Percentiles rank a stretch among this genome's conserved stretches.
phyloP scores from a whole-genome alignment of 2,888 invertebrate genomes.

The Melanostoma mellinum region DNA sequence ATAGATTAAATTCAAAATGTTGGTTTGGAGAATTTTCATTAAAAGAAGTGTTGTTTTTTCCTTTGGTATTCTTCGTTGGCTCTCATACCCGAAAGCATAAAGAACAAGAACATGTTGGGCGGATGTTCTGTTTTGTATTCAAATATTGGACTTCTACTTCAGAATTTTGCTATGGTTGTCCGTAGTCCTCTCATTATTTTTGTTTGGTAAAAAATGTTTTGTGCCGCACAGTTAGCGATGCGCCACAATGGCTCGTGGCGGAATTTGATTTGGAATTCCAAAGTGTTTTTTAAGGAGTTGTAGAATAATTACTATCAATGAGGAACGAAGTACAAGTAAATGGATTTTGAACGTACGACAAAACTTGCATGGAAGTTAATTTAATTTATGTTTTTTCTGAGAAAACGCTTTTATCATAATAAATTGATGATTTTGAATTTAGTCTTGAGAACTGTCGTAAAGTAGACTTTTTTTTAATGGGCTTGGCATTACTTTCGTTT shows the following conservation, averaged over 20 bases:
- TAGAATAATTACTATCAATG: constrained; percentile 12
- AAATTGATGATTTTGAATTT: not conserved
- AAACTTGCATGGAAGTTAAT: not conserved
- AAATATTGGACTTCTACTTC: constrained; percentile 9
- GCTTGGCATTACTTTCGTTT: too few relatives aligned
- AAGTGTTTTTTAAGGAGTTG: constrained; percentile 14
- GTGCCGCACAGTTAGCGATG: not conserved
- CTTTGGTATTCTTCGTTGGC: constrained; percentile 3
- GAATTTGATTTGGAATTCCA: constrained; percentile 26
- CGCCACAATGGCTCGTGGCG: not conserved
- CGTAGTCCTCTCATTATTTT: constrained; percentile 23
- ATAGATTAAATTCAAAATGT: constrained; percentile 28
- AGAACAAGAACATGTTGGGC: not conserved
- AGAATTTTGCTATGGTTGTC: not conserved
- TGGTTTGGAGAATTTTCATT: constrained; percentile 54
- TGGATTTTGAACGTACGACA: not conserved
- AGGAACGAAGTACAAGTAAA: not conserved
- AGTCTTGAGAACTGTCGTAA: too few relatives aligned
- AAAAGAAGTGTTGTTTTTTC: constrained; percentile 52
- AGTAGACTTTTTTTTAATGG: too few relatives aligned
- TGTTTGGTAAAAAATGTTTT: not conserved
- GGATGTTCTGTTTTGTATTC: constrained; percentile 36
- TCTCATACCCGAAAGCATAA: not conserved
- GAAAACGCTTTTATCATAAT: not conserved
- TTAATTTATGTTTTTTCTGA: not conserved